These are phyloP conservation scores for Actenoides lindsayi DNA, from an alignment of 2,113 vertebrate species.

Conservation along the genomic window DNA sequence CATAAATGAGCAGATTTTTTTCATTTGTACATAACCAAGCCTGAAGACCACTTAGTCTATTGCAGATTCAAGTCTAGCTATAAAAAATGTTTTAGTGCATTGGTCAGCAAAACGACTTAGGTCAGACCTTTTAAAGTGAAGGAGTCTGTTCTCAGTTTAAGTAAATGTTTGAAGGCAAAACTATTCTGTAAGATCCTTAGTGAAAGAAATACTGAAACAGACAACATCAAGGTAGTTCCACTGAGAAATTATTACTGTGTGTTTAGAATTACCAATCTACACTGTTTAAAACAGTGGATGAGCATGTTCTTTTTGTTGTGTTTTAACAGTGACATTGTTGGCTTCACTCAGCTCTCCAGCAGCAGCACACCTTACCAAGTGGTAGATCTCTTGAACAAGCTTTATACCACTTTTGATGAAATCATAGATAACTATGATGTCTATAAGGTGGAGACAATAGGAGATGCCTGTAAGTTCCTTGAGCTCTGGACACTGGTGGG, in stretches of 20 bases:
- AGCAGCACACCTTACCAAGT: conserved; percentile 84
- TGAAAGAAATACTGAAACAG: neutral
- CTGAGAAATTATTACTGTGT: neutral
- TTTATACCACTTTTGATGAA: conserved; percentile 85
- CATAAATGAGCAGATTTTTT: neutral
- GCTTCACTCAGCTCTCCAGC: conserved; percentile 87
- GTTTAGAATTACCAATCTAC: neutral
- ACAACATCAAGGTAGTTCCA: neutral
- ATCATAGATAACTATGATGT: conserved; percentile 87
- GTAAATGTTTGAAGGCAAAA: neutral
- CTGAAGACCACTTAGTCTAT: neutral
- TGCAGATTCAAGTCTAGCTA: neutral
- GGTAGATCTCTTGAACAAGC: conserved; percentile 85
- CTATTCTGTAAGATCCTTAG: neutral
- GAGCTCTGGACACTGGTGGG: neutral
- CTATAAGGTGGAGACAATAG: conserved; percentile 87
- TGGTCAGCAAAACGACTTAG: neutral
- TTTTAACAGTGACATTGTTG: conserved; percentile 83
- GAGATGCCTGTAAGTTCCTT: conserved; percentile 81
- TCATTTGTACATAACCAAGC: neutral
- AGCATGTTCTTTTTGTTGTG: conserved; percentile 17
- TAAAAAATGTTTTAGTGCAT: neutral
- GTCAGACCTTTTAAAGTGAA: neutral
- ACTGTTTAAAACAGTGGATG: neutral
- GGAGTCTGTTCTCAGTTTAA: neutral